Conservation (phyloP, 2,888 invertebrate species). For the Molorchus minor region DNA sequence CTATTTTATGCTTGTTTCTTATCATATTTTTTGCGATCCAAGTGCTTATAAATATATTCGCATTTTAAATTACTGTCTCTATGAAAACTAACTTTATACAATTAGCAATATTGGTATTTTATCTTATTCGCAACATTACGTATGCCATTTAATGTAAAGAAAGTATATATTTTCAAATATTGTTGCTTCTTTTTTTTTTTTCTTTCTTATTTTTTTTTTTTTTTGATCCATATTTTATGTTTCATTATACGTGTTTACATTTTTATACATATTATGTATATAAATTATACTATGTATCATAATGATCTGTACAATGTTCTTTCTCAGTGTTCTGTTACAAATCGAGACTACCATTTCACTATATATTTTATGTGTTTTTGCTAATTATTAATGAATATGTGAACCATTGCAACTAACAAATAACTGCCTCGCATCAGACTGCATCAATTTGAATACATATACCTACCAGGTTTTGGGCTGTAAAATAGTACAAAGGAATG, state of each 20-base stretch:
- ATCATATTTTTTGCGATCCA: too few species aligned
- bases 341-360: neutral
- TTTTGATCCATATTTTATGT: neutral
- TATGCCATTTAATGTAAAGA: too few species aligned
- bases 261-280: too few species aligned
- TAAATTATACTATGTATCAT: neutral
- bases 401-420: conserved; percentile 2
- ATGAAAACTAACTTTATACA: too few species aligned
- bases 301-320: too few species aligned
- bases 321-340: conserved; percentile 21
- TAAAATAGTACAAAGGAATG: conserved; percentile 5
- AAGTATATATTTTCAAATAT: neutral
- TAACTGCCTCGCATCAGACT: conserved; percentile 12
- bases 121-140: too few species aligned
- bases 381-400: neutral
- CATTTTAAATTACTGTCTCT: too few species aligned
- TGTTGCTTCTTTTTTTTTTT: neutral
- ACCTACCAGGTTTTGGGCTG: conserved; percentile 14
- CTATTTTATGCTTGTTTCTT: too few species aligned
- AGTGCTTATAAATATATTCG: too few species aligned
- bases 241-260: neutral
- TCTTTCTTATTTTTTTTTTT: neutral
- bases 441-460: conserved; percentile 4
- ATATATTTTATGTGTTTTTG: neutral
- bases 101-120: too few species aligned